phyloP scores from a whole-genome alignment of 2,113 vertebrate genomes.

The Myotis lucifugus region DNA sequence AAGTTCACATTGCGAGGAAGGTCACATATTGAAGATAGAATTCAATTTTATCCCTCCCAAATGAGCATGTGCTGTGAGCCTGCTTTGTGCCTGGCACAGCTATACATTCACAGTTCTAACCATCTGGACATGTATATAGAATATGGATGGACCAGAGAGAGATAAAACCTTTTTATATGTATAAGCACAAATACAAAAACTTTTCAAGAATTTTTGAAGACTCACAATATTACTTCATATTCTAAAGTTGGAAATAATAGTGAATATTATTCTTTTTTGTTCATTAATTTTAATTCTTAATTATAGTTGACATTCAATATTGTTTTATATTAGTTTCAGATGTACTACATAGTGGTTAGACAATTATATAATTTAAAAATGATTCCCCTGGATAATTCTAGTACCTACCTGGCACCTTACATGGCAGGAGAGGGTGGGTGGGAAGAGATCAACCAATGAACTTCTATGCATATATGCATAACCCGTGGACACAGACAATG shows the following conservation, averaged over 20 bases:
- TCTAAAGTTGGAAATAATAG: not conserved
- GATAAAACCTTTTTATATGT: not conserved
- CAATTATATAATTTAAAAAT: not conserved
- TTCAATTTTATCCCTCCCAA: not conserved
- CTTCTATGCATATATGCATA: no score
- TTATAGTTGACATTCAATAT: not conserved
- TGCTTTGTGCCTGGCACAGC: not conserved
- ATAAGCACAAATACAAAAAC: not conserved
- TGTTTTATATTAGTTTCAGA: not conserved
- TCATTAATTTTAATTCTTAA: not conserved
- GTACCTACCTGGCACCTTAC: not conserved
- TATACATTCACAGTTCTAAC: not conserved
- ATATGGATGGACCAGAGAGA: not conserved
- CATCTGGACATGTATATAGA: not conserved
- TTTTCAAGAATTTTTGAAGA: not conserved
- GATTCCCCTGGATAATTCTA: not conserved
- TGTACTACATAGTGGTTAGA: not conserved
- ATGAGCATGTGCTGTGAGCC: not conserved
- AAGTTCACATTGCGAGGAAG: conserved; percentile 25
- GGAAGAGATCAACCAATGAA: no score
- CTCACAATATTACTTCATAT: not conserved
- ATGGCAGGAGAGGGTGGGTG: no score
- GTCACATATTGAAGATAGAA: not conserved
- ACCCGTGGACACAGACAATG: no score
- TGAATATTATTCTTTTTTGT: not conserved